Evolutionary conservation across 1,140 invertebrate species (phyloP).

Genomic region (Drosophila chauvacae): DNA sequence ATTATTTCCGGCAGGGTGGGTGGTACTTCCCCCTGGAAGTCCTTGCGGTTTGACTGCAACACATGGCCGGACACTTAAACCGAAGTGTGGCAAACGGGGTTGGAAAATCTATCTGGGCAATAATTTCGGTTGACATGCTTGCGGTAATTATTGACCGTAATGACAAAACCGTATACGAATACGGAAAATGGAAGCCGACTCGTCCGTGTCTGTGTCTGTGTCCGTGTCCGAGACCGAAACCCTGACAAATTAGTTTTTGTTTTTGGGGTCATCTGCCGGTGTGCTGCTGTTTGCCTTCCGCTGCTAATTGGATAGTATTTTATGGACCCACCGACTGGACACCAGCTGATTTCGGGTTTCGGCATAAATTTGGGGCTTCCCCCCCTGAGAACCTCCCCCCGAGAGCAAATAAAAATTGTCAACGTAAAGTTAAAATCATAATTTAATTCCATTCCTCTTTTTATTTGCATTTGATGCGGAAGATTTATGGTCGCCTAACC

Average conservation of each 20-base stretch:
- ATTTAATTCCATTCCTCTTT: slow-evolving; percentile 21
- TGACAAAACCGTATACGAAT: slow-evolving; percentile 71
- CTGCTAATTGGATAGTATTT: slow-evolving; percentile 64
- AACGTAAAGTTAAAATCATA: slow-evolving; percentile 25
- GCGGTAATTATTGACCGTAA: slow-evolving; percentile 83
- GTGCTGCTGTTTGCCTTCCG: slow-evolving; percentile 11
- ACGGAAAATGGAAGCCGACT: slow-evolving; percentile 24
- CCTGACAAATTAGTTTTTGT: slow-evolving; percentile 73
- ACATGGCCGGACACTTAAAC: slow-evolving; percentile 80
- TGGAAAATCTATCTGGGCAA: slow-evolving; percentile 77
- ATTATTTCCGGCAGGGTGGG: slow-evolving; percentile 75
- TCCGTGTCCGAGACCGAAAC: slow-evolving; percentile 33
- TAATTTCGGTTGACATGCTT: slow-evolving; percentile 82
- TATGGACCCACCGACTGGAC: slow-evolving; percentile 24
- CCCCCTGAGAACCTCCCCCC: not conserved
- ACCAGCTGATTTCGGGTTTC: slow-evolving; percentile 20
- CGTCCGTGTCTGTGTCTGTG: slow-evolving; percentile 24
- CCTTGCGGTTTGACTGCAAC: slow-evolving; percentile 77
- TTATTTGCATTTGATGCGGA: slow-evolving; percentile 38
- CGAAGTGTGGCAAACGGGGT: slow-evolving; percentile 62
- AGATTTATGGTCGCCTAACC: slow-evolving; percentile 36
- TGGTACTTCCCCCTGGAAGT: slow-evolving; percentile 11
- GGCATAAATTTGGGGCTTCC: slow-evolving; percentile 13
- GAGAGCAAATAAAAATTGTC: slow-evolving; percentile 49
- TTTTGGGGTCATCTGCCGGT: slow-evolving; percentile 35